Percentiles rank a stretch among this genome's conserved stretches.
Conservation (phyloP, 2,888 invertebrate species). For the Germaria angustata region DNA sequence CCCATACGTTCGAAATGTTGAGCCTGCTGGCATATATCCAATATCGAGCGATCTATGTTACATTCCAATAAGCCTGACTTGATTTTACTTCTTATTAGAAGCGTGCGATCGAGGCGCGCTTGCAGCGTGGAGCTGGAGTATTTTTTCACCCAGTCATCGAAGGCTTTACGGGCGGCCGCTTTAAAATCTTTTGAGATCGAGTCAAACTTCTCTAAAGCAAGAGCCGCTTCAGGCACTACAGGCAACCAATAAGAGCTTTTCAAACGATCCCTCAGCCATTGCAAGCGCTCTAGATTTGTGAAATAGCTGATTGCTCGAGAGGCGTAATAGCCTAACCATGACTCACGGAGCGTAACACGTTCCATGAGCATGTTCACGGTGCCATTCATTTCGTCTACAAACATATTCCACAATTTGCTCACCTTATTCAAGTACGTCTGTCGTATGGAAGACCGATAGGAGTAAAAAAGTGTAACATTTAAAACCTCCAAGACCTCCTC, state of each 20-base stretch:
- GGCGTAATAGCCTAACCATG: slow-evolving; percentile 86
- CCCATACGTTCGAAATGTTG: slow-evolving; percentile 87
- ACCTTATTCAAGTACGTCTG: slow-evolving; percentile 86
- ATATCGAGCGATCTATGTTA: slow-evolving; percentile 86
- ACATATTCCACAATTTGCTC: slow-evolving; percentile 86
- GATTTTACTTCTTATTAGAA: slow-evolving; percentile 85
- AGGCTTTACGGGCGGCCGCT: slow-evolving; percentile 81
- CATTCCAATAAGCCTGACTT: slow-evolving; percentile 86
- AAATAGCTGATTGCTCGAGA: slow-evolving; percentile 86
- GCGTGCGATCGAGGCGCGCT: slow-evolving; percentile 84
- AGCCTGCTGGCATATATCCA: slow-evolving; percentile 87
- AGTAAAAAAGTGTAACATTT: slow-evolving; percentile 88
- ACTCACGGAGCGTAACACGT: slow-evolving; percentile 83
- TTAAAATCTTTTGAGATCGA: slow-evolving; percentile 72
- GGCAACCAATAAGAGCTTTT: slow-evolving; percentile 89
- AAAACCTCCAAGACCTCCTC: slow-evolving; percentile 90
- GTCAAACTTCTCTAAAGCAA: slow-evolving; percentile 83
- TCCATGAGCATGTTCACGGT: slow-evolving; percentile 86
- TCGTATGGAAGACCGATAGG: slow-evolving; percentile 86
- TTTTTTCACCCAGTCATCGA: slow-evolving; percentile 82
- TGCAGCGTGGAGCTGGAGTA: slow-evolving; percentile 83
- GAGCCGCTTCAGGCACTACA: slow-evolving; percentile 84
- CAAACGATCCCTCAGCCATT: slow-evolving; percentile 84
- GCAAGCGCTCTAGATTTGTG: slow-evolving; percentile 84
- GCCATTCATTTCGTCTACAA: slow-evolving; percentile 87